Conservation (phyloP, 2,888 invertebrate species). For the Cistogaster globosa region DNA sequence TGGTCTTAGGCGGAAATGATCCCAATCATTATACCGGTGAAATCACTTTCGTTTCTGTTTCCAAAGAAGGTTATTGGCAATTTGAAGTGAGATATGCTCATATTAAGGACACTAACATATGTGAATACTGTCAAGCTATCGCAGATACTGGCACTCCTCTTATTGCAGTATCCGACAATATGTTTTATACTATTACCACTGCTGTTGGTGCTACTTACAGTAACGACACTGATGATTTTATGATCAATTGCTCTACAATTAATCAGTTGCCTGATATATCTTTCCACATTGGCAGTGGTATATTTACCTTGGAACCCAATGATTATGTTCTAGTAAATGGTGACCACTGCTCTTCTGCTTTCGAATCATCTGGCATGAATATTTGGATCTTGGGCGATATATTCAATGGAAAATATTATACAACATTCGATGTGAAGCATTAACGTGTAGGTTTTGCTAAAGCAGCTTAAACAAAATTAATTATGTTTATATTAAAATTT, state of each 20-base stretch:
- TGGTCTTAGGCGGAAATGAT: too few species aligned
- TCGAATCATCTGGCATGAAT: constrained; percentile 87
- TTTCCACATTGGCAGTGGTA: constrained; percentile 89
- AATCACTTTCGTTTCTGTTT: constrained; percentile 89
- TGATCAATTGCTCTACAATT: constrained; percentile 90
- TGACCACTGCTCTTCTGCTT: constrained; percentile 91
- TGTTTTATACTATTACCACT: constrained; percentile 89
- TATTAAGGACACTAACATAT: constrained; percentile 85
- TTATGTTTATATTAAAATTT: constrained; percentile 53
- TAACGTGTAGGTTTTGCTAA: constrained; percentile 93
- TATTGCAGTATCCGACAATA: constrained; percentile 92
- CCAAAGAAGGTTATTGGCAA: constrained; percentile 96
- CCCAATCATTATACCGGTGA: constrained; percentile 89
- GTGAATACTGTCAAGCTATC: constrained; percentile 92
- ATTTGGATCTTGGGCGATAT: constrained; percentile 99
- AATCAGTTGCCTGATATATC: constrained; percentile 89
- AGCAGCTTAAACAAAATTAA: constrained; percentile 82
- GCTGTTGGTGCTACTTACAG: constrained; percentile 88
- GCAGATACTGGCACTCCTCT: constrained; percentile 98
- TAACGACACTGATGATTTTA: constrained; percentile 80
- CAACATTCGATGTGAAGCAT: constrained; percentile 95
- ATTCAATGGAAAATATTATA: constrained; percentile 97
- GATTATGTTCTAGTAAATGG: constrained; percentile 88
- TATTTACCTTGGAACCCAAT: constrained; percentile 88
- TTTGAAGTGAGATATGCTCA: constrained; percentile 90